These are phyloP conservation scores for Aphaenogaster floridana DNA, from an alignment of 1,140 invertebrate genomes.

Conservation along the genomic window DNA sequence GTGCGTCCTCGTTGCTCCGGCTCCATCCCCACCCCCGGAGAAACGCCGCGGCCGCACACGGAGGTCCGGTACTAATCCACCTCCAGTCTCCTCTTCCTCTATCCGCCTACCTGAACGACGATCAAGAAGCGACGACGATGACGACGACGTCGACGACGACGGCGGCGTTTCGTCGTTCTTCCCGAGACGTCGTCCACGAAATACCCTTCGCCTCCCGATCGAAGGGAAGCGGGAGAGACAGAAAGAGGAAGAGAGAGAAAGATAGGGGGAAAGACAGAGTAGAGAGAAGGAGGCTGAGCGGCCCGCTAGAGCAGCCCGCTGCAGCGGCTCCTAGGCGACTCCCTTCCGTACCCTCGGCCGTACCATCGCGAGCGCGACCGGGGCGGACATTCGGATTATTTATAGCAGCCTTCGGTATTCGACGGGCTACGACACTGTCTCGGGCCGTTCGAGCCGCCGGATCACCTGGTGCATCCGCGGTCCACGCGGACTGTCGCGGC, in stretches of 20 bases:
- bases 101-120: conserved; percentile 46
- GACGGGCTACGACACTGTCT: conserved; percentile 25
- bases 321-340: conserved; percentile 71
- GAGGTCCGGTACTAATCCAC: conserved; percentile 61
- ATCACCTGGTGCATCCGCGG: conserved; percentile 64
- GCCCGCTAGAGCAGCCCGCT: conserved; percentile 57
- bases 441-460: conserved; percentile 45
- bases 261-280: conserved; percentile 32
- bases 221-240: conserved; percentile 35
- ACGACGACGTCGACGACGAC: conserved; percentile 29
- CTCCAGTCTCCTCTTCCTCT: conserved; percentile 67
- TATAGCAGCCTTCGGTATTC: conserved; percentile 64
- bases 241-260: conserved; percentile 26
- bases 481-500: neutral
- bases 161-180: conserved; percentile 18
- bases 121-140: conserved; percentile 15
- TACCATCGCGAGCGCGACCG: conserved; percentile 38
- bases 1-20: conserved; percentile 80
- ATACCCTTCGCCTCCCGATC: conserved; percentile 26
- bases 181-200: conserved; percentile 10
- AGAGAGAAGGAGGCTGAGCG: conserved; percentile 56
- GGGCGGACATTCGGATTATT: conserved; percentile 69
- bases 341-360: conserved; percentile 55
- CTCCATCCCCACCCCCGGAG: conserved; percentile 80
- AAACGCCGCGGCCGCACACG: conserved; percentile 26